Evolutionary conservation across 2,113 vertebrate species (phyloP), one percentile per base, ranked within the genome.

Genomic region (Neolamprologus variostigma): DNA sequence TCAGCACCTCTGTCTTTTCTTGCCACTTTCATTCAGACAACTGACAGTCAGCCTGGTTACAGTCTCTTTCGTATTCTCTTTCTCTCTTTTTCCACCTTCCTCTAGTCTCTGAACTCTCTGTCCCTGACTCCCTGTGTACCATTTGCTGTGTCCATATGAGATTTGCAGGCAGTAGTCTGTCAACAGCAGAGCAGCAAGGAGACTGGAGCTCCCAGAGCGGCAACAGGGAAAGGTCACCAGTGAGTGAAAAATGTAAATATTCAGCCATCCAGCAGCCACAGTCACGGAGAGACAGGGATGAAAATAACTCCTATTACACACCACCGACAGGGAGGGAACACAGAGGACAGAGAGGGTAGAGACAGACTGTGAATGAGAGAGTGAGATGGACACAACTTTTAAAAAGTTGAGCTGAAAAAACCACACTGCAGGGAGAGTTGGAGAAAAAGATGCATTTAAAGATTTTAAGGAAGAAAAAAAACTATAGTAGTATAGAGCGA

Each of bases 201-300:
- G 93, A 94, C 95, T 87, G 92, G 90, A 92, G 93, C 92, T 96
- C 95, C 95, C 95, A 93, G 92, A 94, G 95, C 93, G 86, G 90
- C 89, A 88, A 92, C 93, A 92, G 89, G 89, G 92, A 95, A 96
- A 96, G 95, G 95, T 96, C 95, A 96, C 92, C 89, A 93, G 93
- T 94, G 90, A 93, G 93, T 95, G 94, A 95, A 94, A 95, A 95
- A 95, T 95, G 93, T 94, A 95, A 96, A 96, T 95, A 95, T 95
- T 87, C 94, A 94, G 94, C 92, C 92, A 93, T 93, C 87, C 93
- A 88, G 89, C 89, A 76, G 91, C 93, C 89, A 93, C 86, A 94
- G 93, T 91, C 88, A 85, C 89, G 80, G 90, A 95, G 91, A 93
- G 91, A 93, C 91, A 89, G 86, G 88, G 93, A 95, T 93, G 93